Conservation (phyloP, 2,888 invertebrate species). For the Cyclophora albipunctata region DNA sequence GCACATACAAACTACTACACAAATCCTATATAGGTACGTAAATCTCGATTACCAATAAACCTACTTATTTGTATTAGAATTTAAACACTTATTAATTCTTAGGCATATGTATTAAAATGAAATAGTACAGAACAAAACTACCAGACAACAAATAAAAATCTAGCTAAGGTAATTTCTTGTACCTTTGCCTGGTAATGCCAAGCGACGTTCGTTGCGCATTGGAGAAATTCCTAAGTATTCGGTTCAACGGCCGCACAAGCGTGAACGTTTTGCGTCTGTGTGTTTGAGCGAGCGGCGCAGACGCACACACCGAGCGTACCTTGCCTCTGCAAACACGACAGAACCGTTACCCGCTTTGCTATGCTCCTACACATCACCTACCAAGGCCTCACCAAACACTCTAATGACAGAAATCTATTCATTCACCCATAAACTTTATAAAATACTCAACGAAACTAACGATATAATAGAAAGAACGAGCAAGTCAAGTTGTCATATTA, state of each 20-base stretch:
- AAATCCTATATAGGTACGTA: slow-evolving; percentile 5
- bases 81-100: too few relatives aligned
- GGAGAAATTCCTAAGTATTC: slow-evolving; percentile 74
- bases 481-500: too few relatives aligned
- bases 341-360: slow-evolving; percentile 61
- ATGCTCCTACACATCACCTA: slow-evolving; percentile 51
- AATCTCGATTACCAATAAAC: too few relatives aligned
- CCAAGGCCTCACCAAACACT: slow-evolving; percentile 33
- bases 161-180: slow-evolving; percentile 53
- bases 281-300: slow-evolving; percentile 54
- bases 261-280: slow-evolving; percentile 50
- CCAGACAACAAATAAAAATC: slow-evolving; percentile 3
- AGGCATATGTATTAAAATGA: too few relatives aligned
- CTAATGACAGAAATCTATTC: slow-evolving; percentile 9
- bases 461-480: too few relatives aligned
- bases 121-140: too few relatives aligned
- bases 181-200: slow-evolving; percentile 41
- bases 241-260: slow-evolving; percentile 71
- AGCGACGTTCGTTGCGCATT: slow-evolving; percentile 42
- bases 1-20: slow-evolving; percentile 7
- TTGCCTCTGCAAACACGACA: slow-evolving; percentile 64
- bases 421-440: slow-evolving; percentile 5
- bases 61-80: too few relatives aligned
- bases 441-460: slow-evolving; percentile 1
- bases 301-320: slow-evolving; percentile 43